These are phyloP conservation scores for Sialia sialis DNA, from an alignment of 2,113 vertebrate genomes.

Conservation along the genomic window DNA sequence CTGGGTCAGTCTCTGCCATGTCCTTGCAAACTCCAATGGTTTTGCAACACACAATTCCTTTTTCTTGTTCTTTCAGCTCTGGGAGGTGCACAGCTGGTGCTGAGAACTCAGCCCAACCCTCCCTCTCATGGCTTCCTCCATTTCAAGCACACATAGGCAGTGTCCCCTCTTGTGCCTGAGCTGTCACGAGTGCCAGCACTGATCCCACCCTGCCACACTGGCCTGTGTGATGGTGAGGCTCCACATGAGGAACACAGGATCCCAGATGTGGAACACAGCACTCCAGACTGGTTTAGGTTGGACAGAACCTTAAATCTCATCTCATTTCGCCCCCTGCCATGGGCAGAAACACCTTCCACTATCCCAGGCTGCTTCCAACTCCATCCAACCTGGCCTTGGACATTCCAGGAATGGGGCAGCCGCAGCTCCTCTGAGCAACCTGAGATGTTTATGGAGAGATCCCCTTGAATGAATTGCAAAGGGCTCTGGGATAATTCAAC, in stretches of 20 bases:
- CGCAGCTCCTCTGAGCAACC: background rate
- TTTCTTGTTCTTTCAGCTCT: background rate
- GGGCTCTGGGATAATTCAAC: background rate
- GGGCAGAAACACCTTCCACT: background rate
- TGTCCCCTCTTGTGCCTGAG: background rate
- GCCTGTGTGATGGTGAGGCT: background rate
- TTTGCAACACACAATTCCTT: background rate
- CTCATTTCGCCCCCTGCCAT: fast-evolving
- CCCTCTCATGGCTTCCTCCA: background rate
- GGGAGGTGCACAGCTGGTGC: background rate
- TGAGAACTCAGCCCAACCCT: background rate
- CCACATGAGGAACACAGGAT: background rate
- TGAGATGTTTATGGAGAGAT: background rate
- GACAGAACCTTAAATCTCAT: background rate
- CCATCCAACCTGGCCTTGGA: fast-evolving
- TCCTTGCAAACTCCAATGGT: fast-evolving
- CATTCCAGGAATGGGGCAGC: background rate
- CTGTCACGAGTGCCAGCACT: background rate
- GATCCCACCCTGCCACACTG: fast-evolving
- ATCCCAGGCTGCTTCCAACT: background rate
- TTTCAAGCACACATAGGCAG: fast-evolving
- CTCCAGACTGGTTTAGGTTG: background rate
- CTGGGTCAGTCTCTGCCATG: fast-evolving
- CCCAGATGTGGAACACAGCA: background rate
- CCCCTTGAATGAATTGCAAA: background rate